These are phyloP conservation scores for Drosophila helvetica DNA, from an alignment of 2,888 invertebrate species.

Conservation along the genomic window DNA sequence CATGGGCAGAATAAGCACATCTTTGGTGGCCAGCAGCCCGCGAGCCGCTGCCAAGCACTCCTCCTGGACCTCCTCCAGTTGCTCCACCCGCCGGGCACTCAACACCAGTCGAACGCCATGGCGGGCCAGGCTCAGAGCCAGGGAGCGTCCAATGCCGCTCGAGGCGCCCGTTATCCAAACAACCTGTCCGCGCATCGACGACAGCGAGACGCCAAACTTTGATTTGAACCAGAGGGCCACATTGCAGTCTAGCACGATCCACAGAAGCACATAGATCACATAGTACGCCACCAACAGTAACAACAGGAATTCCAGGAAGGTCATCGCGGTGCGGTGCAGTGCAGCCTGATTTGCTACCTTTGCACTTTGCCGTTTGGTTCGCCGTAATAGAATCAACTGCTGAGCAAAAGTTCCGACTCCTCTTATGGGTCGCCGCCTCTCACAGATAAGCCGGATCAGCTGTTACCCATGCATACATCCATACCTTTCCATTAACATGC, in stretches of 20 bases:
- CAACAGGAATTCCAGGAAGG: slow-evolving; percentile 80
- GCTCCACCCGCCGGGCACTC: slow-evolving; percentile 87
- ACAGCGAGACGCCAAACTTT: slow-evolving; percentile 86
- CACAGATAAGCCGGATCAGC: slow-evolving; percentile 31
- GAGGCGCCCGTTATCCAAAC: slow-evolving; percentile 94
- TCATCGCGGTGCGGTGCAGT: slow-evolving; percentile 60
- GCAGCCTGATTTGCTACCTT: slow-evolving; percentile 1
- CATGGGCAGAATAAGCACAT: slow-evolving; percentile 88
- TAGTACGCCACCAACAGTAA: slow-evolving; percentile 84
- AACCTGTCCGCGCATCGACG: slow-evolving; percentile 87
- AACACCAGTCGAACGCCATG: slow-evolving; percentile 88
- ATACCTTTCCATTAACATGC: background rate
- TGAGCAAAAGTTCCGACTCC: background rate
- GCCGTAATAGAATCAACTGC: slow-evolving; percentile 34
- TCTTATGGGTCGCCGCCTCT: background rate
- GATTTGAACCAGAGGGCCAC: slow-evolving; percentile 86
- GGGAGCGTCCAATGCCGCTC: slow-evolving; percentile 91
- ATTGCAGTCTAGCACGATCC: slow-evolving; percentile 87
- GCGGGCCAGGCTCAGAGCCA: slow-evolving; percentile 88
- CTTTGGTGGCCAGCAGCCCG: slow-evolving; percentile 85
- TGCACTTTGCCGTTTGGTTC: slow-evolving; percentile 23
- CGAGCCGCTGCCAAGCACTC: slow-evolving; percentile 85
- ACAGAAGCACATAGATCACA: slow-evolving; percentile 84
- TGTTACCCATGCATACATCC: background rate
- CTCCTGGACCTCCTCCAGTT: slow-evolving; percentile 87